Percentiles rank a stretch among this genome's conserved stretches.
These are phyloP conservation scores for Tachypleus tridentatus DNA, from an alignment of 1,140 invertebrate genomes.

Conservation along the genomic window DNA sequence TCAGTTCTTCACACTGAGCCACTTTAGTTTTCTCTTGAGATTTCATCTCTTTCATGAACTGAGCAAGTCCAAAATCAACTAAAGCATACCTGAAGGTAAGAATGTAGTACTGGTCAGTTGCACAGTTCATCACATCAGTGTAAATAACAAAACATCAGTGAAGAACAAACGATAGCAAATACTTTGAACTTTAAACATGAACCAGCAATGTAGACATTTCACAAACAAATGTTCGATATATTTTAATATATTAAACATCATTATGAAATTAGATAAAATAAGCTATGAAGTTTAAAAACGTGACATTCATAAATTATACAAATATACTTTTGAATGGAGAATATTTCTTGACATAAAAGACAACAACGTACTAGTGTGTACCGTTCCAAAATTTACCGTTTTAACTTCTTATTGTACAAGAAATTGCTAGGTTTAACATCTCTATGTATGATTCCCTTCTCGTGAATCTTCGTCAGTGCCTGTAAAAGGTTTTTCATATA, in stretches of 20 bases:
- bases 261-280: slow-evolving; percentile 1
- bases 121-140: too few species aligned
- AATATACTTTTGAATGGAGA: too few species aligned
- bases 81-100: slow-evolving; percentile 43
- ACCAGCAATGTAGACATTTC: too few species aligned
- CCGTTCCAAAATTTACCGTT: slow-evolving; percentile 36
- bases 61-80: slow-evolving; percentile 82
- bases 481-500: slow-evolving; percentile 64
- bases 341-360: too few species aligned
- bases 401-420: slow-evolving; percentile 62
- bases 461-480: slow-evolving; percentile 66
- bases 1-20: too few species aligned
- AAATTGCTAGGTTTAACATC: slow-evolving; percentile 93
- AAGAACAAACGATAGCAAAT: slow-evolving; percentile 10
- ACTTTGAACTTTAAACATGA: background rate
- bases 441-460: slow-evolving; percentile 73
- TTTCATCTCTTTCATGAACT: slow-evolving; percentile 20
- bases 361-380: background rate
- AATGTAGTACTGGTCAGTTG: too few species aligned
- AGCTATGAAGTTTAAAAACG: background rate
- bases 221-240: too few species aligned
- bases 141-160: slow-evolving; percentile 4
- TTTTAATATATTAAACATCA: too few species aligned
- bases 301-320: background rate
- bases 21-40: background rate